Conservation (phyloP, 2,888 invertebrate genomes). For the Pammene fasciana region DNA sequence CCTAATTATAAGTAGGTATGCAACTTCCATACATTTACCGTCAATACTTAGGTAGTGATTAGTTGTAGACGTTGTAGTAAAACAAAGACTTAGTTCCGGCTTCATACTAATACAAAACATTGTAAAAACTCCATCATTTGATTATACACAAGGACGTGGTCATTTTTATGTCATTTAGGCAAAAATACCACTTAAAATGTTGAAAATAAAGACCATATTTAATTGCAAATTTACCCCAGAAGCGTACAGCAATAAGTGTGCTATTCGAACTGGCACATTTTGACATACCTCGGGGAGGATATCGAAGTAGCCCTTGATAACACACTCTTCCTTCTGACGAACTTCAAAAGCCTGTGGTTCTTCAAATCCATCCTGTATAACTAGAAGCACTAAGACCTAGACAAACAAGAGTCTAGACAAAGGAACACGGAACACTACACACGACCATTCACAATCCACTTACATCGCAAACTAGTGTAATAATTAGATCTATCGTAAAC, state of each 20-base stretch:
- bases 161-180: not conserved
- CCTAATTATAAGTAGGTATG: not conserved
- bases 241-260: not conserved
- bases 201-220: not conserved
- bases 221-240: not conserved
- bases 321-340: constrained; percentile 57
- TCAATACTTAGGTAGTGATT: not conserved
- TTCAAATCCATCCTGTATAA: constrained; percentile 72
- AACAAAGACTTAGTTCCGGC: constrained; percentile 15
- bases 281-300: constrained; percentile 70
- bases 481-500: constrained; percentile 78
- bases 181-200: constrained; percentile 14
- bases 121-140: constrained; percentile 26
- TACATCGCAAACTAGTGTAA: constrained; percentile 69
- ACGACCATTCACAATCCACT: constrained; percentile 72
- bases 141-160: constrained; percentile 30
- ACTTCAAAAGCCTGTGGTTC: constrained; percentile 65
- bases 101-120: constrained; percentile 10
- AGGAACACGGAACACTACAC: constrained; percentile 55
- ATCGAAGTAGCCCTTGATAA: constrained; percentile 69
- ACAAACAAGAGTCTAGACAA: constrained; percentile 32
- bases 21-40: not conserved
- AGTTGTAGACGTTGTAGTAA: constrained; percentile 6
- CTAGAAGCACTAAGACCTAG: constrained; percentile 30
- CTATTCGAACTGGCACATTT: too few relatives aligned